A percentile compares a stretch with the other conserved stretches of the same genome.
Conservation (phyloP, 1,140 invertebrate genomes). For the Atta cephalotes region DNA sequence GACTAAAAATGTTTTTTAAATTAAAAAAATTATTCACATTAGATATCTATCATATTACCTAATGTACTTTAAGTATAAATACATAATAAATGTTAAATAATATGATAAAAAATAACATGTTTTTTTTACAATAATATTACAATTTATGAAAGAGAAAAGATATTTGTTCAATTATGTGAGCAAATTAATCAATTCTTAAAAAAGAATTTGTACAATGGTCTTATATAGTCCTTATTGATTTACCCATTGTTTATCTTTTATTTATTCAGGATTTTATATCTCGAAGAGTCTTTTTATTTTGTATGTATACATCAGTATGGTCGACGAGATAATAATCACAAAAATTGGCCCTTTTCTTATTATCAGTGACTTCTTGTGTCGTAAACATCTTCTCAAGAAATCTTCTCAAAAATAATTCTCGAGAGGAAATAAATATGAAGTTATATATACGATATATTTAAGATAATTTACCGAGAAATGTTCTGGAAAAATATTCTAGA, state of each 20-base stretch:
- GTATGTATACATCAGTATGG: neutral
- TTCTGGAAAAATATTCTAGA: neutral
- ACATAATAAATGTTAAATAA: neutral
- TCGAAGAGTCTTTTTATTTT: neutral
- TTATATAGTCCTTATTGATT: neutral
- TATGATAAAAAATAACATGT: neutral
- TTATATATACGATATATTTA: neutral
- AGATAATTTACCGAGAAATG: too few species aligned
- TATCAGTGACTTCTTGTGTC: neutral
- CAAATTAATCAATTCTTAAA: neutral
- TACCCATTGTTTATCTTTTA: neutral
- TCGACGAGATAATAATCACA: neutral
- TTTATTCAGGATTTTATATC: neutral
- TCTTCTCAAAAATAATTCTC: neutral
- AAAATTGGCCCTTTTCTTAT: constrained; percentile 4
- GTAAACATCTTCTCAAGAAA: neutral
- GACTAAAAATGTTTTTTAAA: neutral
- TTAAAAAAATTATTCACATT: neutral
- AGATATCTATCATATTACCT: too few species aligned
- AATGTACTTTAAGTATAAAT: neutral
- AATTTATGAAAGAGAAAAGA: neutral
- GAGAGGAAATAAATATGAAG: neutral
- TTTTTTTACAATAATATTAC: neutral
- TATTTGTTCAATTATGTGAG: neutral
- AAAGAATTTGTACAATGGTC: neutral